These are phyloP conservation scores for Drosophila takahashii DNA, from an alignment of 1,140 invertebrate genomes.

Conservation along the genomic window DNA sequence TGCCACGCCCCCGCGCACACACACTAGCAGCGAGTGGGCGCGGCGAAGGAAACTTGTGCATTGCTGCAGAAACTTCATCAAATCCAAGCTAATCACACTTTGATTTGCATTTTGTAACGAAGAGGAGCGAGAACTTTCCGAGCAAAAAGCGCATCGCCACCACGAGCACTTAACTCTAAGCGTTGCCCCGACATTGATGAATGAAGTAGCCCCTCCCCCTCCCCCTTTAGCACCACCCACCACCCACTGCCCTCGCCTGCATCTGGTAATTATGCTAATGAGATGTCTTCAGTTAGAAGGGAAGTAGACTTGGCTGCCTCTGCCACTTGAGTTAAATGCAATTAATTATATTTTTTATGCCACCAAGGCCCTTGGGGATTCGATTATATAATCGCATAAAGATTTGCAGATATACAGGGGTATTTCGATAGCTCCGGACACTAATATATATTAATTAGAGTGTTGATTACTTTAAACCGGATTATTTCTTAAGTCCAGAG, in stretches of 20 bases:
- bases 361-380: constrained; percentile 41
- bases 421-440: background rate
- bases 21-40: background rate
- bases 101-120: constrained; percentile 78
- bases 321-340: constrained; percentile 77
- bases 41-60: constrained; percentile 66
- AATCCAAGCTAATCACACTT: constrained; percentile 82
- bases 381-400: constrained; percentile 25
- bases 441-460: constrained; percentile 2
- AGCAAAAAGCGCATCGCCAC: constrained; percentile 66
- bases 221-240: background rate
- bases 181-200: constrained; percentile 75
- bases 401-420: constrained; percentile 6
- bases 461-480: background rate
- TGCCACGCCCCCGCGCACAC: constrained; percentile 34
- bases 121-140: constrained; percentile 50
- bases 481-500: background rate
- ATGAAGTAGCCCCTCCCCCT: constrained; percentile 49
- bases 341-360: constrained; percentile 78
- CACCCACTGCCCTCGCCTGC: constrained; percentile 10
- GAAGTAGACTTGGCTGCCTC: constrained; percentile 70
- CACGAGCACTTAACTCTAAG: constrained; percentile 73
- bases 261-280: constrained; percentile 81
- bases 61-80: constrained; percentile 79
- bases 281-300: constrained; percentile 63